Base-by-base conservation (phyloP, 2,797 vertebrate genomes). In the Urosaurus nigricauda region DNA sequence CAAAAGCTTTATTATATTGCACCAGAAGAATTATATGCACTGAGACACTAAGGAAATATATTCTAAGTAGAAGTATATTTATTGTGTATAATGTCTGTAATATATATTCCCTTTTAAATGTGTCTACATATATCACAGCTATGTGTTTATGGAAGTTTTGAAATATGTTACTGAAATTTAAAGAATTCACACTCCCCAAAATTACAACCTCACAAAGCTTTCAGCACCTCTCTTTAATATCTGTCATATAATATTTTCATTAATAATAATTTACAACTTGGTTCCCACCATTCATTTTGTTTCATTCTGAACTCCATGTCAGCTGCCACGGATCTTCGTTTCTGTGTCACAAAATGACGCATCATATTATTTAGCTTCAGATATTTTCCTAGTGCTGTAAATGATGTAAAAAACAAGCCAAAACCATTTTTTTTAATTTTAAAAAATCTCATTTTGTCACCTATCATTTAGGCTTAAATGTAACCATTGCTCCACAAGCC, bases 101-200 rank as follows among this genome's bases (percentile, higher is more conserved):
- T 87, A 70, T 79, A 87, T 87, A 79, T 71, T 70, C 77, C 75
- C n/a, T 68, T 86, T 79, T 68, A 79, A 86, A 68, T 84, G 5
- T 84, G 37, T 71, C 83, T 79, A 78, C 75, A 88, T 79, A 79
- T 35, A 88, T 84, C 83, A 71, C 82, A 79, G 37, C 51, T 71
- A 53, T n/a, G 68, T 84, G 63, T 84, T 79, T 88, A 71, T 63
- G 79, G 32, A 51, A 63, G 63, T 88, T 84, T 58, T 84, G 74
- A 84, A 88, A 88, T 71, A 78, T 79, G 81, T 74, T 83, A n/a
- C 58, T 47, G 19, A 40, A 74, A 87, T 6, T 65, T 75, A 79
- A 88, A 74, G 43, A 75, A 65, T 83, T 37, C 35, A 78, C 43
- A 71, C 63, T 88, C 75, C 47, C 29, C 47, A 75, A 88, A 88